Evolutionary conservation across 2,113 vertebrate genomes (phyloP).

Genomic region (Rousettus leschenaultii): DNA sequence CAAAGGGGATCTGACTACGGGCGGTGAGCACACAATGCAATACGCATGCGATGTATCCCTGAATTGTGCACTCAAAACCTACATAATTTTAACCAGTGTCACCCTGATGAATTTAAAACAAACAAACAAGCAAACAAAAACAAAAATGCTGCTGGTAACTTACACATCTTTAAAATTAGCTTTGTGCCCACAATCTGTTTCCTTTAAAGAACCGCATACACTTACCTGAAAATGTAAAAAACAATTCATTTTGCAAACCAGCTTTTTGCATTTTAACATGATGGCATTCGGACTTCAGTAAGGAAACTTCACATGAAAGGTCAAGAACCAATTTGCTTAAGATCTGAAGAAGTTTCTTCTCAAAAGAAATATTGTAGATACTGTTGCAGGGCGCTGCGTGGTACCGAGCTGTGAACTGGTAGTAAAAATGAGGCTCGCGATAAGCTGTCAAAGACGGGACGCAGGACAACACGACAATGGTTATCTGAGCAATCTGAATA

Average conservation of each 20-base stretch:
- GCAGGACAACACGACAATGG: not conserved
- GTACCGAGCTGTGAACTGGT: constrained; percentile 71
- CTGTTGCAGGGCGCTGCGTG: constrained; percentile 71
- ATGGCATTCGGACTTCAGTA: constrained; percentile 77
- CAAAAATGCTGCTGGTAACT: not conserved
- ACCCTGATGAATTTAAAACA: too few species aligned
- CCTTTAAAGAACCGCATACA: not conserved
- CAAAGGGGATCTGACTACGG: too few species aligned
- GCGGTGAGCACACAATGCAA: too few species aligned
- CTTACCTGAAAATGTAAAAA: constrained; percentile 80
- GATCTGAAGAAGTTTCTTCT: constrained; percentile 71
- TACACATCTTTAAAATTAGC: not conserved
- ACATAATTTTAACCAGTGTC: too few species aligned
- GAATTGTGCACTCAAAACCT: too few species aligned
- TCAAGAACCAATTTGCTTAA: constrained; percentile 69
- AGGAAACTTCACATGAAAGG: constrained; percentile 67
- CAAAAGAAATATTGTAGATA: constrained; percentile 70
- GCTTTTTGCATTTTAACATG: constrained; percentile 77
- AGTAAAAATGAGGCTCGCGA: constrained; percentile 64
- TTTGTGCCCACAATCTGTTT: not conserved
- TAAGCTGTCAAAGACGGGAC: constrained; percentile 62
- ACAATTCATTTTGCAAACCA: constrained; percentile 77
- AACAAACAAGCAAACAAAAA: too few species aligned
- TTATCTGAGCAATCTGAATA: not conserved
- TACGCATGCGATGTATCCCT: too few species aligned